Base-by-base conservation (phyloP, 1,140 invertebrate species). In the Trypoxylus dichotomus region DNA sequence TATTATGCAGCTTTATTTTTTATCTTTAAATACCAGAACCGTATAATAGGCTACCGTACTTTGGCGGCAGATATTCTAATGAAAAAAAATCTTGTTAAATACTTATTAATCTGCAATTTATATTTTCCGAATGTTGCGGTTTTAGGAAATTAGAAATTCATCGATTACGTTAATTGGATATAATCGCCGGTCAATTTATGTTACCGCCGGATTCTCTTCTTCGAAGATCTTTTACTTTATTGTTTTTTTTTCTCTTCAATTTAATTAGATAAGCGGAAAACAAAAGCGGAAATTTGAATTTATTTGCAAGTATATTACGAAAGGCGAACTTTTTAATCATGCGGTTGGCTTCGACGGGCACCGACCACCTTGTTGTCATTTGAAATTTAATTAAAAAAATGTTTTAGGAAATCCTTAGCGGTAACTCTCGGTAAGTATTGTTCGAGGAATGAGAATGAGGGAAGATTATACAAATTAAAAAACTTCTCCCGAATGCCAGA, bases 401-500 rank as follows among this genome's bases (percentile, higher is more conserved):
- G 15, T 58, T 58, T 58, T 58, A 58, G 47, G 19, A 63, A 63
- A 63, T 63, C 60, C 60, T 25, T 63, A 3, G 60, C 60, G 60
- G 60, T 63, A 63, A 63, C 60, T 63, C 60, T 63, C 25, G 21
- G 60, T 63, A 63, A 63, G 60, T 63, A 63, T 63, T 63, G 60
- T 63, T 63, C 60, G 5, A 63, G 60, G 60, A 63, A 63, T 63
- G 60, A 63, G 60, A 63, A 19, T 63, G 21, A 63, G 60, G 60
- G 43, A 11, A 63, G 60, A 63, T 63, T 63, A 63, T 63, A 63
- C 60, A 63, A 63, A 63, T 63, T 63, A 63, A 63, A 63, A 63
- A 63, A 63, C 60, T 63, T 63, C 25, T 27, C 10, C 60, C 25
- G 60, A 27, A 63, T 24, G 6, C 10, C 19, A 63, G 60, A 63